Evolutionary conservation across 1,140 invertebrate genomes (phyloP).

Genomic region (Pectinophora gossypiella): DNA sequence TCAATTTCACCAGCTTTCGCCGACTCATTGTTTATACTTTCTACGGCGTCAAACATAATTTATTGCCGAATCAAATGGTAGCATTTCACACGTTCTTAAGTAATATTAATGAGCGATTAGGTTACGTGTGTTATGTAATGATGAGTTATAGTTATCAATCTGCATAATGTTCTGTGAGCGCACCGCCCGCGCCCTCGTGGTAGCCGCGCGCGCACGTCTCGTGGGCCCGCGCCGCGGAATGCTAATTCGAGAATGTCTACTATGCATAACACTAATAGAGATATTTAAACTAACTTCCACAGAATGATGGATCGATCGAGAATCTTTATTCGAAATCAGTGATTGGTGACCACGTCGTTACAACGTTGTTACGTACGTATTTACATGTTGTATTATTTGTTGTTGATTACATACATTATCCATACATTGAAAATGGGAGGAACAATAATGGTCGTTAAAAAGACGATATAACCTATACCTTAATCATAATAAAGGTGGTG

Average conservation of each 20-base stretch:
- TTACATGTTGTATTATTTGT: too few species aligned
- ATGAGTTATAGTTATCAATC: neutral
- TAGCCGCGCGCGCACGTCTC: too few species aligned
- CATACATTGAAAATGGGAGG: too few species aligned
- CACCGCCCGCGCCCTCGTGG: too few species aligned
- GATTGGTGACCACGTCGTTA: too few species aligned
- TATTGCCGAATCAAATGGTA: constrained; percentile 50
- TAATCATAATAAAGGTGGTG: too few species aligned
- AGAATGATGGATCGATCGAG: neutral
- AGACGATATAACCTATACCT: too few species aligned
- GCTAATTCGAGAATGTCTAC: neutral
- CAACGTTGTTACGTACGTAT: too few species aligned
- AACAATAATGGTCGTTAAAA: too few species aligned
- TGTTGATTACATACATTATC: too few species aligned
- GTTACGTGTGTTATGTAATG: constrained; percentile 18
- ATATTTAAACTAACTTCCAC: neutral
- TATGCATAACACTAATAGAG: neutral
- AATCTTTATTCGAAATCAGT: neutral
- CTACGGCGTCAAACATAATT: constrained; percentile 47
- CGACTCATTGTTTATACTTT: constrained; percentile 71
- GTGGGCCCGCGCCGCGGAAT: too few species aligned
- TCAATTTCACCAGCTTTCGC: constrained; percentile 73
- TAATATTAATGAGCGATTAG: constrained; percentile 35
- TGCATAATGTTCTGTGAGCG: neutral
- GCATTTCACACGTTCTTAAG: constrained; percentile 49